Percentiles rank a stretch among this genome's conserved stretches.
Conservation (phyloP, 2,888 invertebrate species). For the Schizaphis graminum region DNA sequence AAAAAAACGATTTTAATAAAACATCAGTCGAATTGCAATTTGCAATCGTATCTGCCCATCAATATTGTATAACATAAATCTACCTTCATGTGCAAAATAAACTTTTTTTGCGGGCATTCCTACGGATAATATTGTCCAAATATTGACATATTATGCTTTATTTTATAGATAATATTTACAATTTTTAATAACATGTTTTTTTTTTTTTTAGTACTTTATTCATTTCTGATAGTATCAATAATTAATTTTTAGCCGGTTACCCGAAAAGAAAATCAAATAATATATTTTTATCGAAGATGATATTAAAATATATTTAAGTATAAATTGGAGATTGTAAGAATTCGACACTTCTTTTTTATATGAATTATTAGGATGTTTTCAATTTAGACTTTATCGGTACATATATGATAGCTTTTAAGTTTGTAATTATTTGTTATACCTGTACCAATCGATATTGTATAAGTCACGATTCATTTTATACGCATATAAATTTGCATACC, state of each 20-base stretch:
- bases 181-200: too few relatives aligned
- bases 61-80: too few relatives aligned
- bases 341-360: neutral
- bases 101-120: neutral
- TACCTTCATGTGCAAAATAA: neutral
- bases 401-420: neutral
- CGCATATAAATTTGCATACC: neutral
- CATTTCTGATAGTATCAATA: too few relatives aligned
- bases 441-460: neutral
- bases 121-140: neutral
- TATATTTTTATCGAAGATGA: neutral
- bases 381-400: neutral
- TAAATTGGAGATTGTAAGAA: neutral
- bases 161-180: too few relatives aligned
- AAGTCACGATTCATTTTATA: neutral
- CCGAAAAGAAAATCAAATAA: neutral
- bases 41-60: neutral
- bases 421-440: neutral
- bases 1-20: neutral
- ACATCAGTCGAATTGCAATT: neutral
- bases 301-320: neutral
- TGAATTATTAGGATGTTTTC: neutral
- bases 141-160: too few relatives aligned
- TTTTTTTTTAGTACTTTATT: too few relatives aligned
- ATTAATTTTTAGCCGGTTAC: neutral